Evolutionary conservation across 2,888 invertebrate genomes (phyloP), one percentile per base, ranked within the genome.

Genomic region (Agelastica alni): DNA sequence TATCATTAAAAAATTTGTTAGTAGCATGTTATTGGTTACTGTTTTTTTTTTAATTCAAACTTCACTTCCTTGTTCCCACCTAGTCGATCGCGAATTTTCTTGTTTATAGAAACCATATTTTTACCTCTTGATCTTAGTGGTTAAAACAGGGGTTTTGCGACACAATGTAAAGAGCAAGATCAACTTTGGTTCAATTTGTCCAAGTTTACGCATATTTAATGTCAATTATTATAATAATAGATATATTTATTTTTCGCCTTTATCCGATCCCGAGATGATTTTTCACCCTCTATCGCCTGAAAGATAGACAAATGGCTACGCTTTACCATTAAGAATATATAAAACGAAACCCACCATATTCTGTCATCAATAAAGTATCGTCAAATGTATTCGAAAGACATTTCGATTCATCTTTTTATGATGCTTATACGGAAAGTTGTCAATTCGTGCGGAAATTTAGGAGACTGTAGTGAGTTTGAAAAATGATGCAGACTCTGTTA

Each of bases 351-450:
- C 10, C 28, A 30, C 37, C 18, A 28, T 47, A 12, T 47, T 37
- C 47, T 37, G 37, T 37, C 47, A 37, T 47, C 47, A 26, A 37
- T 37, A 47, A 47, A 47, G 37, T 37, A 47, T 47, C 37, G 47
- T 17, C 28, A 17, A 26, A 47, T 47, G 16, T 37, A n/a, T 37
- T 37, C 16, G 37, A 28, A 28, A 37, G 47, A 47, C 26, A 37
- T 28, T 22, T 37, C 47, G 28, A 47, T 47, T 47, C 37, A 16
- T 46, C 37, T 37, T 22, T 47, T 47, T 47, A 47, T 47, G 37
- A 47, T 37, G 28, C 36, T 26, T 26, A 26, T 37, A 47, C 47
- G 37, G 18, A 47, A 47, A 47, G 47, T 28, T 18, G 47, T 7
- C 37, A 9, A 18, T 47, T 47, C 47, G 37, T 37, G 47, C 22